Percentiles rank a stretch among this genome's conserved stretches.
Conservation (phyloP, 1,140 invertebrate species). For the Drosophila repletoides region DNA sequence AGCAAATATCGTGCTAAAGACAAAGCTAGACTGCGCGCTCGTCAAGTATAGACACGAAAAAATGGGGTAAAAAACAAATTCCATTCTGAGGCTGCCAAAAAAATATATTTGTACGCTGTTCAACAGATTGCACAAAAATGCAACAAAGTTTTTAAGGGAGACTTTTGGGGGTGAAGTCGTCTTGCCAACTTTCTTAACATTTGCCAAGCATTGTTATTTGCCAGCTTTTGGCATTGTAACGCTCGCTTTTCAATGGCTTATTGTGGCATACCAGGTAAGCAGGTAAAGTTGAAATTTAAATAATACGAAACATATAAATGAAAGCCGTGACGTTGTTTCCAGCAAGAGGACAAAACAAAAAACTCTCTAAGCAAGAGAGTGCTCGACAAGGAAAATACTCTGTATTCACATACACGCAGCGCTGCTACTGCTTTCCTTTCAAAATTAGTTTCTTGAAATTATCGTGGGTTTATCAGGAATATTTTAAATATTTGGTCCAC, state of each 20-base stretch:
- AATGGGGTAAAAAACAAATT: constrained; percentile 26
- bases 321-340: too few species aligned
- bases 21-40: neutral
- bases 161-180: constrained; percentile 1
- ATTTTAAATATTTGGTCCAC: too few species aligned
- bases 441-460: too few species aligned
- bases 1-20: constrained; percentile 39
- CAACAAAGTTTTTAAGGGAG: constrained; percentile 28
- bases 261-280: constrained; percentile 37
- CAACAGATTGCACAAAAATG: constrained; percentile 69
- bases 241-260: constrained; percentile 66
- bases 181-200: constrained; percentile 43
- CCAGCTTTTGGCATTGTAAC: constrained; percentile 61
- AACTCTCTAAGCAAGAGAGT: too few species aligned
- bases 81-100: neutral
- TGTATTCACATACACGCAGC: too few species aligned
- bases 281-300: constrained; percentile 71
- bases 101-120: constrained; percentile 21
- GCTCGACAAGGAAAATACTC: too few species aligned
- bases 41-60: neutral
- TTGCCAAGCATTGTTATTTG: constrained; percentile 60
- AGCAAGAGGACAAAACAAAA: too few species aligned
- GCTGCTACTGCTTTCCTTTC: too few species aligned
- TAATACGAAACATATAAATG: constrained; percentile 48
- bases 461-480: too few species aligned